phyloP scores from a whole-genome alignment of 2,113 vertebrate species.

The Casuarius casuarius region DNA sequence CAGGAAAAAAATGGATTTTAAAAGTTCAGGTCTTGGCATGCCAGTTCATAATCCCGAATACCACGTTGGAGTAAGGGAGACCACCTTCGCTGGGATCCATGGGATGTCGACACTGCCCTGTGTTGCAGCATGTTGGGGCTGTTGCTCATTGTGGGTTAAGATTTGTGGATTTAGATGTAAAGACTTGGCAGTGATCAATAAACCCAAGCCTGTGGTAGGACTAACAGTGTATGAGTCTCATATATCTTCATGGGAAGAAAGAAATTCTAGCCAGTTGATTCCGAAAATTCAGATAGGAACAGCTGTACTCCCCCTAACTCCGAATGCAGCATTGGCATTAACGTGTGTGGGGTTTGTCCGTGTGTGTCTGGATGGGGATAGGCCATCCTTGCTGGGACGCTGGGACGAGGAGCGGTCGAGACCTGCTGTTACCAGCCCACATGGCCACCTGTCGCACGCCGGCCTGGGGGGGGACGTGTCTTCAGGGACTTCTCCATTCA shows the following conservation, averaged over 20 bases:
- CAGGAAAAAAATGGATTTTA: neutral
- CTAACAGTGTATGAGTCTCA: neutral
- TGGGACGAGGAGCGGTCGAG: neutral
- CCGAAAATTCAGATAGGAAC: neutral
- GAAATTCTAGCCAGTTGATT: neutral
- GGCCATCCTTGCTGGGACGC: neutral
- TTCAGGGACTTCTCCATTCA: neutral
- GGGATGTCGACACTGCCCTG: neutral
- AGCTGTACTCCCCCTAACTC: neutral
- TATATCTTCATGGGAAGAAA: neutral
- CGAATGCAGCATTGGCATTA: neutral
- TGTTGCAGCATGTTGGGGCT: neutral
- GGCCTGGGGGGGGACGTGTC: neutral
- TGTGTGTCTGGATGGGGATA: too few relatives aligned
- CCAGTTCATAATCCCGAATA: neutral
- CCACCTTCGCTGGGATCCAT: neutral
- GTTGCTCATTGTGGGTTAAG: neutral
- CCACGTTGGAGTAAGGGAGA: neutral
- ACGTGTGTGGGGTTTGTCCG: neutral
- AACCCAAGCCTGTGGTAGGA: neutral
- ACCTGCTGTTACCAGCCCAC: neutral
- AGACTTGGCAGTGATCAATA: neutral
- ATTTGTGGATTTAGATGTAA: neutral
- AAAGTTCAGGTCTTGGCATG: neutral
- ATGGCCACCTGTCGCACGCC: accelerated